Evolutionary conservation across 2,113 vertebrate genomes (phyloP).

Genomic region (Corynorhinus townsendii): DNA sequence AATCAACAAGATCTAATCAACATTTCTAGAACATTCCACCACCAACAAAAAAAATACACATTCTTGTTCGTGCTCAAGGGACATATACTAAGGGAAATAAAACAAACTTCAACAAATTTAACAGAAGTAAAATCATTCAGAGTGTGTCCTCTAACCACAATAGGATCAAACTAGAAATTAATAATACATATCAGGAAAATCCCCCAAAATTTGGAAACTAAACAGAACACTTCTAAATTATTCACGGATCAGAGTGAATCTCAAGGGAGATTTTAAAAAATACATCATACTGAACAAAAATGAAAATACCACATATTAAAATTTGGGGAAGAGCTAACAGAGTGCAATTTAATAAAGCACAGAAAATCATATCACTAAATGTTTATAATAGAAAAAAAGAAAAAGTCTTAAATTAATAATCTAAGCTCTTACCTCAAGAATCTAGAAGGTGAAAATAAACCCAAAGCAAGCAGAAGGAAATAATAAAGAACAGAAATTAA

Average conservation of each 20-base stretch:
- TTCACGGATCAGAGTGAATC: not conserved
- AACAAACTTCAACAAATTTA: not conserved
- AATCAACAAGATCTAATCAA: not conserved
- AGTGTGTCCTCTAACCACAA: not conserved
- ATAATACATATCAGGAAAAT: not conserved
- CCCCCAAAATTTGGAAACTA: not conserved
- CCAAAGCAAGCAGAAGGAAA: not conserved
- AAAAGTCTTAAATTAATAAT: not conserved
- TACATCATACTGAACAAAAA: not conserved
- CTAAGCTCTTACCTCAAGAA: not conserved
- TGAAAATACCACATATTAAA: not conserved
- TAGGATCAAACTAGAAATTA: not conserved
- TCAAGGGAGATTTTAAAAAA: not conserved
- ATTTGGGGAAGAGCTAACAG: not conserved
- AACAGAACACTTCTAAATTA: not conserved
- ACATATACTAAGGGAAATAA: not conserved
- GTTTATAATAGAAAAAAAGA: not conserved
- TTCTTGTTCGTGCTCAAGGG: not conserved
- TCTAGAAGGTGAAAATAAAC: not conserved
- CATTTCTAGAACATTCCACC: not conserved
- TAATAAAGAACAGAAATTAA: not conserved
- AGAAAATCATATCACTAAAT: not conserved
- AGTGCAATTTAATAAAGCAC: not conserved
- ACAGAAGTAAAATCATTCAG: not conserved
- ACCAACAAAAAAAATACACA: not conserved